A percentile compares a stretch with the other conserved stretches of the same genome.
These are phyloP conservation scores for Amia ocellicauda DNA, from an alignment of 2,113 vertebrate genomes.

Conservation along the genomic window DNA sequence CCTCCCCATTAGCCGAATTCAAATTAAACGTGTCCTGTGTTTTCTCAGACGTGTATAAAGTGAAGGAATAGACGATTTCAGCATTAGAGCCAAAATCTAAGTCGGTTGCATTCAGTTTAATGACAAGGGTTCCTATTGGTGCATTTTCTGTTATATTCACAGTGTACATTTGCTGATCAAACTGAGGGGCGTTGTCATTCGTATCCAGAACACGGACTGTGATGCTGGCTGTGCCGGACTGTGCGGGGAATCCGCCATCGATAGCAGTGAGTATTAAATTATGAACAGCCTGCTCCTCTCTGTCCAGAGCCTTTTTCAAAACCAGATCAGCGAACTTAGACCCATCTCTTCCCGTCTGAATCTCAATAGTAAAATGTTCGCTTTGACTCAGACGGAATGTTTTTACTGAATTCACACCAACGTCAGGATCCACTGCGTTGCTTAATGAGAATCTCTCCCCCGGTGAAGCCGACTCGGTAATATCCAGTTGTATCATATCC, in stretches of 20 bases:
- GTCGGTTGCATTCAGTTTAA: conserved; percentile 37
- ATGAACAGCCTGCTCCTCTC: conserved; percentile 29
- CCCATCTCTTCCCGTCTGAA: conserved; percentile 34
- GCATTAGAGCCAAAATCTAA: conserved; percentile 27
- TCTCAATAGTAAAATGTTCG: conserved; percentile 31
- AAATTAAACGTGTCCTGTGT: conserved; percentile 33
- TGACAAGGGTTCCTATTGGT: conserved; percentile 22
- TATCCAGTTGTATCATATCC: conserved; percentile 45
- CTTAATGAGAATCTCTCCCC: conserved; percentile 26
- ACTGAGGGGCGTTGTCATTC: conserved; percentile 44
- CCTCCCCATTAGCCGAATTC: too few relatives aligned
- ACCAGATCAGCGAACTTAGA: conserved; percentile 39
- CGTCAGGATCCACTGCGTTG: conserved; percentile 28
- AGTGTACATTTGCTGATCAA: conserved; percentile 35
- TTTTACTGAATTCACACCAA: conserved; percentile 22
- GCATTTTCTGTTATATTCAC: conserved; percentile 36
- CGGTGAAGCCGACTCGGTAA: conserved; percentile 16
- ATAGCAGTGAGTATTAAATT: conserved; percentile 38
- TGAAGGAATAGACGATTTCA: conserved; percentile 4
- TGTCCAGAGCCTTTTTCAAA: conserved; percentile 25
- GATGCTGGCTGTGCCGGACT: conserved; percentile 35
- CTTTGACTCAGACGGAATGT: conserved; percentile 22
- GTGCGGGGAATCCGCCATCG: conserved; percentile 32
- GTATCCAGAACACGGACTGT: conserved; percentile 38
- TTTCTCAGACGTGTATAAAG: background rate